A percentile compares a stretch with the other conserved stretches of the same genome.
phyloP scores from a whole-genome alignment of 2,888 invertebrate genomes.

The Prosopocoilus inquinatus region DNA sequence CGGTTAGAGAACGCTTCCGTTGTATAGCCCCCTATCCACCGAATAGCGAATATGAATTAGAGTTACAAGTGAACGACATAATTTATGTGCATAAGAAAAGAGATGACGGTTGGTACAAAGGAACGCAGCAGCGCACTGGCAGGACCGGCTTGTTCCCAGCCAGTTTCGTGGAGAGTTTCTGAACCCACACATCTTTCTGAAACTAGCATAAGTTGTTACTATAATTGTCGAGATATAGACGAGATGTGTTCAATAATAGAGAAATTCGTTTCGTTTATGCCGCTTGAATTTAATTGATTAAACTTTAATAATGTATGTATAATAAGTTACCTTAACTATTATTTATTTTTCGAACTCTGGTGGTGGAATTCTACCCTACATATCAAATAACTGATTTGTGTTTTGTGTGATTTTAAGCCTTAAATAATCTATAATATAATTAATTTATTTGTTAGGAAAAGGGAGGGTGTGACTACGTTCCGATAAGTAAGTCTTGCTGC shows the following conservation, averaged over 20 bases:
- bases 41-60: constrained; percentile 89
- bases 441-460: not conserved
- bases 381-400: too few relatives aligned
- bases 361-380: too few relatives aligned
- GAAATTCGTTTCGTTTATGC: too few relatives aligned
- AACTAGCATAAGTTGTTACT: not conserved
- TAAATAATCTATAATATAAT: not conserved
- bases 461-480: not conserved
- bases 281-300: too few relatives aligned
- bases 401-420: too few relatives aligned
- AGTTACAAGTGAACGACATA: constrained; percentile 85
- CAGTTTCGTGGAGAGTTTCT: constrained; percentile 74
- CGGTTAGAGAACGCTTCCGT: constrained; percentile 64
- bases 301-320: too few relatives aligned
- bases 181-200: not conserved
- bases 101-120: constrained; percentile 95
- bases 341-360: too few relatives aligned
- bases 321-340: too few relatives aligned
- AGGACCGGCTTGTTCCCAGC: constrained; percentile 93
- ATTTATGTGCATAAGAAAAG: constrained; percentile 89
- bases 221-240: too few relatives aligned
- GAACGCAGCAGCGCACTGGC: constrained; percentile 85
- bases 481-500: too few relatives aligned
- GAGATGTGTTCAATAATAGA: too few relatives aligned
- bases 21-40: constrained; percentile 94